These are phyloP conservation scores for Furcula furcula DNA, from an alignment of 2,888 invertebrate species.

Conservation along the genomic window DNA sequence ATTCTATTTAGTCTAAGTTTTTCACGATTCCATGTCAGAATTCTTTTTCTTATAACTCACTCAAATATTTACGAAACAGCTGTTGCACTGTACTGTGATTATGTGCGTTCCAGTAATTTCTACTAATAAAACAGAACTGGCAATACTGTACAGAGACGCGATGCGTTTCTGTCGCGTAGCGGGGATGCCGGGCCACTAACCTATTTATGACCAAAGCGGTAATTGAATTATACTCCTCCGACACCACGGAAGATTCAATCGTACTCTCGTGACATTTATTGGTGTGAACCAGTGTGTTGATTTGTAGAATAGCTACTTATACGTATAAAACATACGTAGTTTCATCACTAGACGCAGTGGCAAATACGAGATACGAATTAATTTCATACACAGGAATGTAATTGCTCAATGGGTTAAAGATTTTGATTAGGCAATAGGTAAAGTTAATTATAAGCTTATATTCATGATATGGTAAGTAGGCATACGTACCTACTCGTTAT, in stretches of 20 bases:
- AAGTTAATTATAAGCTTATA: slow-evolving; percentile 2
- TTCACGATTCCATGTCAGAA: too few relatives aligned
- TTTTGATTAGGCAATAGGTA: slow-evolving; percentile 18
- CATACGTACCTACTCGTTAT: neutral
- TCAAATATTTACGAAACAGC: too few relatives aligned
- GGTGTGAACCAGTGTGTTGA: neutral
- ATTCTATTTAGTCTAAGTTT: too few relatives aligned
- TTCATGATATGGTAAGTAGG: slow-evolving; percentile 9
- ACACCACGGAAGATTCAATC: slow-evolving; percentile 33
- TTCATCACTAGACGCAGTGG: too few relatives aligned
- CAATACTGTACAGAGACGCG: slow-evolving; percentile 47
- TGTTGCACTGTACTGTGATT: too few relatives aligned
- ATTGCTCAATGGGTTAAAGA: slow-evolving; percentile 15
- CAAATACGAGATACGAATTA: too few relatives aligned
- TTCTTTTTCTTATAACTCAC: too few relatives aligned
- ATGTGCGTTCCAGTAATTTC: slow-evolving; percentile 4
- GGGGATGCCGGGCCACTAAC: slow-evolving; percentile 64
- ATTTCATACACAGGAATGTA: too few relatives aligned
- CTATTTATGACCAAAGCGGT: slow-evolving; percentile 59
- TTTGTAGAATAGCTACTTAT: too few relatives aligned
- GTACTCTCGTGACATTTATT: slow-evolving; percentile 14
- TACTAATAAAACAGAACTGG: slow-evolving; percentile 24
- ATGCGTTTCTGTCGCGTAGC: slow-evolving; percentile 32
- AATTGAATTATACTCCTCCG: slow-evolving; percentile 57
- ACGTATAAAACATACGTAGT: too few relatives aligned